Percentiles rank a stretch among this genome's conserved stretches.
These are phyloP conservation scores for Eilema griseolum DNA, from an alignment of 2,888 invertebrate genomes.

Conservation along the genomic window DNA sequence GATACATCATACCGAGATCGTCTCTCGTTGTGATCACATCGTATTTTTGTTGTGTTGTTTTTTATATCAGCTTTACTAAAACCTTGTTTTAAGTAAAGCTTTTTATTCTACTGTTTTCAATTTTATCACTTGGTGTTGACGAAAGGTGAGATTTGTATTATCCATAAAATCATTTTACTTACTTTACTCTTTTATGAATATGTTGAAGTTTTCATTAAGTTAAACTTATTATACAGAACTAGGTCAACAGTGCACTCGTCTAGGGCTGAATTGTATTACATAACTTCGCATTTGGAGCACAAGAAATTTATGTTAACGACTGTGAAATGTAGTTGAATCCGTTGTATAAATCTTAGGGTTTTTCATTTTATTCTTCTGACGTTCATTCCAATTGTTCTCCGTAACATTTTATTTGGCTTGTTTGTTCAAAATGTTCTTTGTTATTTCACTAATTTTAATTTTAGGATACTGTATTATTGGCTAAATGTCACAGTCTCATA, in stretches of 20 bases:
- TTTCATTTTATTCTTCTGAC: slow-evolving; percentile 43
- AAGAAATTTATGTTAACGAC: slow-evolving; percentile 70
- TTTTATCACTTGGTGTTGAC: slow-evolving; percentile 12
- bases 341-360: slow-evolving; percentile 53
- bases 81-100: not conserved
- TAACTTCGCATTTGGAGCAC: slow-evolving; percentile 62
- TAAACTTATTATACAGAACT: slow-evolving; percentile 69
- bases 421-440: slow-evolving; percentile 38
- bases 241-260: slow-evolving; percentile 68
- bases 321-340: slow-evolving; percentile 56
- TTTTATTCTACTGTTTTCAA: slow-evolving; percentile 9
- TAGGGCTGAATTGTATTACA: slow-evolving; percentile 63
- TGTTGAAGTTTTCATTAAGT: slow-evolving; percentile 57
- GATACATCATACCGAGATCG: slow-evolving; percentile 76
- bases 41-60: slow-evolving; percentile 44
- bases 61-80: slow-evolving; percentile 17
- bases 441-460: slow-evolving; percentile 24
- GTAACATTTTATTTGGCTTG: slow-evolving; percentile 37
- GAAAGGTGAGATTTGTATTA: slow-evolving; percentile 39
- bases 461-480: not conserved
- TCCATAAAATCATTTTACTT: slow-evolving; percentile 45
- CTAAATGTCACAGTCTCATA: slow-evolving; percentile 9
- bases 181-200: slow-evolving; percentile 40
- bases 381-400: slow-evolving; percentile 37
- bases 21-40: slow-evolving; percentile 75